Evolutionary conservation across 2,113 vertebrate species (phyloP).

Genomic region (Dipodomys spectabilis): DNA sequence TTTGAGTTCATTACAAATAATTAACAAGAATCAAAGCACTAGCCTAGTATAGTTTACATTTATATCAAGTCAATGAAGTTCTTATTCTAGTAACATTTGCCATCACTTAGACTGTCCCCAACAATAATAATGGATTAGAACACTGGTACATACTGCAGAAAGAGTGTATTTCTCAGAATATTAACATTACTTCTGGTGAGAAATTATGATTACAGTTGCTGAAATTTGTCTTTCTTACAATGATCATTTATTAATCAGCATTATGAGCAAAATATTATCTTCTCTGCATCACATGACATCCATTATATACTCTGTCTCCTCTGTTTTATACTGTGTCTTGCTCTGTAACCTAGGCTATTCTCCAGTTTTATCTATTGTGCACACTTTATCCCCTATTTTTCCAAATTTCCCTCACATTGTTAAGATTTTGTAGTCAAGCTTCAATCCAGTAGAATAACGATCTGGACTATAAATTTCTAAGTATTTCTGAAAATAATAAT

Average conservation of each 20-base stretch:
- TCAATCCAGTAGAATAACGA: neutral
- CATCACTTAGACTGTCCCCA: neutral
- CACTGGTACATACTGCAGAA: neutral
- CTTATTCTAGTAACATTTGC: neutral
- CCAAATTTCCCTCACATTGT: fast-evolving
- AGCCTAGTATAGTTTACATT: neutral
- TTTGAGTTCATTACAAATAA: neutral
- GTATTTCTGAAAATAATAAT: neutral
- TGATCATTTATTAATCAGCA: neutral
- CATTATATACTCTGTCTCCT: neutral
- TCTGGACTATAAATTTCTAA: neutral
- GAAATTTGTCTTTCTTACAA: neutral
- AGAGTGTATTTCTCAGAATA: neutral
- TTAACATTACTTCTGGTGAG: neutral
- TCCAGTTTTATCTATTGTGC: neutral
- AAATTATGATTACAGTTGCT: neutral
- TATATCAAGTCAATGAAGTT: neutral
- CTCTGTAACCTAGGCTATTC: neutral
- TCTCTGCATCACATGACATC: neutral
- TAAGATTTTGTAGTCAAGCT: neutral
- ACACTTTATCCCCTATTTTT: neutral
- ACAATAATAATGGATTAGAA: neutral
- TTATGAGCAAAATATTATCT: neutral
- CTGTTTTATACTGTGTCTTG: neutral
- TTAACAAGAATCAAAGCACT: neutral